Percentiles rank a stretch among this genome's conserved stretches.
These are phyloP conservation scores for Drosophila subpulchrella DNA, from an alignment of 1,140 invertebrate genomes.

Conservation along the genomic window DNA sequence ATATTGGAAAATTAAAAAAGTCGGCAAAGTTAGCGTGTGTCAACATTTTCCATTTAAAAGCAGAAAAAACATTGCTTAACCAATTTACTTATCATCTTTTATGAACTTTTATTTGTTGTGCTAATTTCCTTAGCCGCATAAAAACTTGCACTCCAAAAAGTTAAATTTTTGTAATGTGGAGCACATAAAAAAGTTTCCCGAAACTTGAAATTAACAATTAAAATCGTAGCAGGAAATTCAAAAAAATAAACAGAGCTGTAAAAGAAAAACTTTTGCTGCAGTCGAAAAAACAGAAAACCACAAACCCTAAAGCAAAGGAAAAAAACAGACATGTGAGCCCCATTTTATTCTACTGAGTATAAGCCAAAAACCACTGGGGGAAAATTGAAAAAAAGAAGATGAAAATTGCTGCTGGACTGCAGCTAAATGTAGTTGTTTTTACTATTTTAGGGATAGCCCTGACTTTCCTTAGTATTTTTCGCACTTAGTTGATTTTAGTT, in stretches of 20 bases:
- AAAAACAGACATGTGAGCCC: neutral
- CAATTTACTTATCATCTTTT: neutral
- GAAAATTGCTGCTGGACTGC: conserved; percentile 19
- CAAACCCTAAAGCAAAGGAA: conserved; percentile 1
- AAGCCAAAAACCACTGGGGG: neutral
- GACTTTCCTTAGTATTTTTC: conserved; percentile 15
- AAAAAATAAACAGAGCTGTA: neutral
- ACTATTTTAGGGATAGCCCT: neutral
- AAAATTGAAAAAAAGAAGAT: neutral
- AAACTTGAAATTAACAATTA: conserved; percentile 28
- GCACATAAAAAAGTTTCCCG: conserved; percentile 8
- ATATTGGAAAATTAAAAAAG: neutral
- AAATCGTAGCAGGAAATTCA: conserved; percentile 12
- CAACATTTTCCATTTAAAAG: too few relatives aligned
- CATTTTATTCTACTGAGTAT: conserved; percentile 10
- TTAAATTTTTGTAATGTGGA: neutral
- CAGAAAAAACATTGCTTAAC: too few relatives aligned
- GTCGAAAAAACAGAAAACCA: conserved; percentile 25
- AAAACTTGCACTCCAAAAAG: conserved; percentile 7
- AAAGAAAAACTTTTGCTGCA: conserved; percentile 21
- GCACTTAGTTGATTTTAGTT: neutral
- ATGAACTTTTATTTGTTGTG: conserved; percentile 7
- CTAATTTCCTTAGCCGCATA: neutral
- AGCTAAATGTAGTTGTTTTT: conserved; percentile 23
- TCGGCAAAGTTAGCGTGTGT: too few relatives aligned